Percentiles rank a stretch among this genome's conserved stretches.
Evolutionary conservation across 2,888 invertebrate genomes (phyloP).

Genomic region (Neria commutata): DNA sequence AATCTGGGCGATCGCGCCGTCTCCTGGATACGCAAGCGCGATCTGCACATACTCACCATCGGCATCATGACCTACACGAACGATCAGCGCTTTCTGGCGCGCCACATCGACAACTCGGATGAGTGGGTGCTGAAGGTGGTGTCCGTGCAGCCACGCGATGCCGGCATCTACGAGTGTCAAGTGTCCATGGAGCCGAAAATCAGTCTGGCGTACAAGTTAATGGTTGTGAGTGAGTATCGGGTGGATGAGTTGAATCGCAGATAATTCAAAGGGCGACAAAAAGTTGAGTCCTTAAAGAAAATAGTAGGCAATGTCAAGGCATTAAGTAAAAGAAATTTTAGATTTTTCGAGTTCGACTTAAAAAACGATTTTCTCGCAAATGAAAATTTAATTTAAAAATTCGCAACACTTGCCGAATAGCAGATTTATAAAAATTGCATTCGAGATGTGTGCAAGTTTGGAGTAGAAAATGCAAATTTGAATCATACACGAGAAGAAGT

Average conservation of each 20-base stretch:
- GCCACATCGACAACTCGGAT: conserved; percentile 74
- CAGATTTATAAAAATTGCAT: too few relatives aligned
- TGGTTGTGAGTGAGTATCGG: conserved; percentile 72
- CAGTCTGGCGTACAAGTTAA: conserved; percentile 73
- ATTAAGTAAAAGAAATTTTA: too few relatives aligned
- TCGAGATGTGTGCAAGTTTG: too few relatives aligned
- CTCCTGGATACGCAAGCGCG: conserved; percentile 84
- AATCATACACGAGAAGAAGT: too few relatives aligned
- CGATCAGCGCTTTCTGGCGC: conserved; percentile 74
- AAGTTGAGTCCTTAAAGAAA: too few relatives aligned
- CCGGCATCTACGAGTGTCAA: conserved; percentile 77
- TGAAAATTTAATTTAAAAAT: background rate
- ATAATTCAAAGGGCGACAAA: background rate
- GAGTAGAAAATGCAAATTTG: too few relatives aligned
- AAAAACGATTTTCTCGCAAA: background rate
- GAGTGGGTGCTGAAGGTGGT: conserved; percentile 76
- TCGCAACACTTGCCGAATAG: too few relatives aligned
- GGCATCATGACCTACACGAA: conserved; percentile 76
- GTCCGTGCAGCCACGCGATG: conserved; percentile 72
- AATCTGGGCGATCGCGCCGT: conserved; percentile 82
- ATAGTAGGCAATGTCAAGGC: too few relatives aligned
- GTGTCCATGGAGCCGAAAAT: conserved; percentile 81
- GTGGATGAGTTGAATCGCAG: too few relatives aligned
- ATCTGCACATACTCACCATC: conserved; percentile 77
- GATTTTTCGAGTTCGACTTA: background rate